These are phyloP conservation scores for Bufo bufo DNA, from an alignment of 2,113 vertebrate genomes.

Conservation along the genomic window DNA sequence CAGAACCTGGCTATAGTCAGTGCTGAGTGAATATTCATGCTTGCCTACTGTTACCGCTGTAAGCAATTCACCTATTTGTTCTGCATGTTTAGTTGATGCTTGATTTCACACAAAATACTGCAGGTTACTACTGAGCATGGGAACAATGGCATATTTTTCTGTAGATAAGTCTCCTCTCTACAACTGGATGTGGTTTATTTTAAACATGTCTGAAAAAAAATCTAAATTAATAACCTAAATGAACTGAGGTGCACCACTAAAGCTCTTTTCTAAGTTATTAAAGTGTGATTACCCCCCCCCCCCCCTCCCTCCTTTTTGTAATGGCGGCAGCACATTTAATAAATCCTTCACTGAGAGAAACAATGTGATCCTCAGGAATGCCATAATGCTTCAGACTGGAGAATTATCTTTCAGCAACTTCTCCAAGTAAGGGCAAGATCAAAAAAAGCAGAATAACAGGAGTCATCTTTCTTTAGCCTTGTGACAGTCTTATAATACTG, in stretches of 20 bases:
- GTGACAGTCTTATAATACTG: background rate
- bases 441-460: background rate
- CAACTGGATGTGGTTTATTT: background rate
- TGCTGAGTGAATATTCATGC: slow-evolving; percentile 57
- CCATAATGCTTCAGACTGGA: background rate
- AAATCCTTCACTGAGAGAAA: background rate
- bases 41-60: slow-evolving; percentile 43
- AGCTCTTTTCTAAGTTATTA: background rate
- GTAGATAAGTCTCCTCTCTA: background rate
- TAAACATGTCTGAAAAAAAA: no score
- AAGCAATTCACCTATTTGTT: slow-evolving; percentile 55
- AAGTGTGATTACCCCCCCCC: background rate
- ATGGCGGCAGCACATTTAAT: background rate
- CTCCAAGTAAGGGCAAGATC: slow-evolving; percentile 27
- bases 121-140: no score
- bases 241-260: background rate
- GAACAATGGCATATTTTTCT: background rate
- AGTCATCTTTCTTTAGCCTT: background rate
- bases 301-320: background rate
- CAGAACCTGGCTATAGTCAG: slow-evolving; percentile 56
- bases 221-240: background rate
- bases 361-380: slow-evolving; percentile 34
- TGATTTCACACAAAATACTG: no score
- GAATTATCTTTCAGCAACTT: slow-evolving; percentile 23
- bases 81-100: slow-evolving; percentile 33